phyloP scores from a whole-genome alignment of 30 jellyfish, hydroid and myxozoan species.

The Pelagia noctiluca region DNA sequence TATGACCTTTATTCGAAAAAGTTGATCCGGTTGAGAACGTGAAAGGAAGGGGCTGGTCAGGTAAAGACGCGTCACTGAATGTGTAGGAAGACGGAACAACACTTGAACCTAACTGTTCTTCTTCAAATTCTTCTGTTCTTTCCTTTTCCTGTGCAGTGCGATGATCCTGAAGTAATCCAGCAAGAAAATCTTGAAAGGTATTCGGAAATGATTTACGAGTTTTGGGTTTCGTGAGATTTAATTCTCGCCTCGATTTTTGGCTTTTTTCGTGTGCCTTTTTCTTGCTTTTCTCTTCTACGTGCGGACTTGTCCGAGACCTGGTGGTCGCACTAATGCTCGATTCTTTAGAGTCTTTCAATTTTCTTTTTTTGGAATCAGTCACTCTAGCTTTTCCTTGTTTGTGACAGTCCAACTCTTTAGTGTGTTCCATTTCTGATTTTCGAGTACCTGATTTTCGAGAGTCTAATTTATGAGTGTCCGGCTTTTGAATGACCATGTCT shows the following conservation, averaged over 20 bases:
- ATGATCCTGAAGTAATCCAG: neutral
- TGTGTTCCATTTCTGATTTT: no score
- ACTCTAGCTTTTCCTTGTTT: neutral
- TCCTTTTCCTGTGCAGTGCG: neutral
- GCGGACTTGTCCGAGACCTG: no score
- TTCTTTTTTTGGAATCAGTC: neutral
- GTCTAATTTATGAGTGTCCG: no score
- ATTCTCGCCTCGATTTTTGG: neutral
- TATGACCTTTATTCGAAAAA: slow-evolving; percentile 4
- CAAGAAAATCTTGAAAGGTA: slow-evolving; percentile 35
- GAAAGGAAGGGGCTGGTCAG: slow-evolving; percentile 33
- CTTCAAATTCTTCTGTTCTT: neutral
- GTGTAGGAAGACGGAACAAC: slow-evolving; percentile 68
- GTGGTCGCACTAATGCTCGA: neutral
- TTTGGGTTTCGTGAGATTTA: neutral
- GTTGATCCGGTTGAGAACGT: slow-evolving; percentile 36
- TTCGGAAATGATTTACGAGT: slow-evolving; percentile 28
- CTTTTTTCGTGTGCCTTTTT: no score
- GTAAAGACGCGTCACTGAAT: slow-evolving; percentile 7
- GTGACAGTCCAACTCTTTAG: no score
- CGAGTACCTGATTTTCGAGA: no score
- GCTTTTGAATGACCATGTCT: no score
- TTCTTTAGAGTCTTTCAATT: neutral
- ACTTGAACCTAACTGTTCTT: neutral
- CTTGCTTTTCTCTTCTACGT: no score